A percentile compares a stretch with the other conserved stretches of the same genome.
Conservation (phyloP, 37 sponge, comb jelly and placozoan species). For the Dysidea cf. avara region DNA sequence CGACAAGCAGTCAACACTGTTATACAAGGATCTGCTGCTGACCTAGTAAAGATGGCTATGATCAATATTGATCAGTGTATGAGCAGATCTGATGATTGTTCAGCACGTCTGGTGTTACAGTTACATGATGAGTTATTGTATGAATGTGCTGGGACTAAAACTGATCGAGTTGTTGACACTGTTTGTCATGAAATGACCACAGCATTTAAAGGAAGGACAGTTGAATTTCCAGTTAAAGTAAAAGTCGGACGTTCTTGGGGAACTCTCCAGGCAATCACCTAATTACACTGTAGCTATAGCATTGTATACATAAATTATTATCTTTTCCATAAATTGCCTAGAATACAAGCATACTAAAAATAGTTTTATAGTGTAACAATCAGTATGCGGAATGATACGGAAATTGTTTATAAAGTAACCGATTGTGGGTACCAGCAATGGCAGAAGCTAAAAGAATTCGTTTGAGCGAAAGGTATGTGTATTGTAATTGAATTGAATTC, state of each 20-base stretch:
- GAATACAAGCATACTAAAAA: too few species aligned
- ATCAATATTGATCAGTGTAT: conserved; percentile 65
- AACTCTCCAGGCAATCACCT: conserved; percentile 24
- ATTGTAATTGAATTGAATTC: too few species aligned
- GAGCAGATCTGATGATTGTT: not conserved
- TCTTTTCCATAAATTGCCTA: too few species aligned
- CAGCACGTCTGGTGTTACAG: conserved; percentile 68
- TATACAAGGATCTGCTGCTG: conserved; percentile 96
- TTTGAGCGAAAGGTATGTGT: too few species aligned
- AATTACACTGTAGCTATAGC: not conserved
- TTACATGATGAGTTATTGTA: conserved; percentile 94
- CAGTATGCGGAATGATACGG: too few species aligned
- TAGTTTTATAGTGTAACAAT: too few species aligned
- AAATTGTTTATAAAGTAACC: too few species aligned
- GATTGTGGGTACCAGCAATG: too few species aligned
- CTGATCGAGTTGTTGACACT: conserved; percentile 50
- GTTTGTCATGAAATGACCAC: conserved; percentile 85
- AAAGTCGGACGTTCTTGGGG: conserved; percentile 84
- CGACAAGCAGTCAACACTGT: conserved; percentile 93
- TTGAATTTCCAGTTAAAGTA: conserved; percentile 82
- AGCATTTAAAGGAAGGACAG: conserved; percentile 60
- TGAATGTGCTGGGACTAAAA: conserved; percentile 61
- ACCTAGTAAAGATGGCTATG: conserved; percentile 95
- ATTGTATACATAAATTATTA: conserved; percentile 1
- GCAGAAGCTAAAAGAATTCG: too few species aligned